Base-by-base conservation (phyloP, 1,140 invertebrate species). In the Araneus ventricosus region DNA sequence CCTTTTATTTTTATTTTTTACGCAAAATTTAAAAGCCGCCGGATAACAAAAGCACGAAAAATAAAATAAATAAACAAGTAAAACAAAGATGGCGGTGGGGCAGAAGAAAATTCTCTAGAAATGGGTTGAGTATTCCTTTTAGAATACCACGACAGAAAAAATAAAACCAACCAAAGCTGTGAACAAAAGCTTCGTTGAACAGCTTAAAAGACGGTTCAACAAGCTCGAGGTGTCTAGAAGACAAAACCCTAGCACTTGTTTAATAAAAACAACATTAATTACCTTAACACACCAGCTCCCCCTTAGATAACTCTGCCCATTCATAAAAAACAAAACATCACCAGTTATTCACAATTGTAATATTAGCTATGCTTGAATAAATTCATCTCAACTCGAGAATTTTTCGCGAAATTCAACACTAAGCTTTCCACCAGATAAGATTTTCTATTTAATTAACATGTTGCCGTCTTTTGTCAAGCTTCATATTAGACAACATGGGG, bases 191-290 rank as follows among this genome's bases (percentile, higher is more conserved):
- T n/a, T 91, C n/a, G 30, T n/a, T 91, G 39, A 90, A 67, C 52
- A 90, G 88, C 34, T 90, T 90, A 80, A 80, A 80, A 90, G 88
- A 59, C 34, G 70, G 61, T 59, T 90, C 70, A 80, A 90, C 75
- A 90, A 90, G 88, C 88, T 59, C 34, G 41, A 27, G 34, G 45
- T 41, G 30, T 45, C 34, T 41, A n/a, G 57, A 80, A 90, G 45
- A 90, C 70, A 80, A 90, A 80, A 80, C 24, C 24, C 17, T 41
- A 34, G 88, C 75, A 59, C 41, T 91, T 91, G 22, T 91, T 84
- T 17, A 91, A 57, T 45, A 91, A 82, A 84, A 82, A 91, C 39
- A 90, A 82, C 57, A 91, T 91, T 91, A 91, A 91, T 91, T 91
- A 91, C 79, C 52, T 91, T 41, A 82, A 84, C 75, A 84, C 89